Conservation (phyloP, 2,113 vertebrate species). For the Dryoscopus gambensis region DNA sequence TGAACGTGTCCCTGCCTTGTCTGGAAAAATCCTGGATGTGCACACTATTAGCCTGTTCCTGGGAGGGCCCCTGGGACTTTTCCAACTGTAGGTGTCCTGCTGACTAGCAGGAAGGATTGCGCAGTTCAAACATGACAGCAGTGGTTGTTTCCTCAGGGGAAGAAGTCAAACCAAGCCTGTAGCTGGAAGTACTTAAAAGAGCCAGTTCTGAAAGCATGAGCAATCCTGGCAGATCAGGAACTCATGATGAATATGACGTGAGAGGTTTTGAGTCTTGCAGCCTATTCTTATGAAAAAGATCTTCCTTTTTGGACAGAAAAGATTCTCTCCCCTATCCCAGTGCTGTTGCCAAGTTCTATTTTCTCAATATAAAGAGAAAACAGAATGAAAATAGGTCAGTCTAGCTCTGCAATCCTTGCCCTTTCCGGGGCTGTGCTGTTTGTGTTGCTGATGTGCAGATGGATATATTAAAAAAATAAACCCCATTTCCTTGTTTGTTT, state of each 20-base stretch:
- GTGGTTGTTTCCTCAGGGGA: background rate
- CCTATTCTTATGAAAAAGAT: background rate
- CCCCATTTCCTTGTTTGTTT: constrained; percentile 12
- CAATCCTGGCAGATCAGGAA: background rate
- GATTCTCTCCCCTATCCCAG: background rate
- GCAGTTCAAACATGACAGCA: background rate
- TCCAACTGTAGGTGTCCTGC: constrained; percentile 1
- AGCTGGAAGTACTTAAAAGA: constrained; percentile 36
- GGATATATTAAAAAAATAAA: background rate
- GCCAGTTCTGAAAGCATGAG: background rate
- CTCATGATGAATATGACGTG: background rate
- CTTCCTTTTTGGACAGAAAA: background rate
- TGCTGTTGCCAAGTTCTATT: background rate
- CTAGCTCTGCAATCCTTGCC: background rate
- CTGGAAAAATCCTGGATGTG: background rate
- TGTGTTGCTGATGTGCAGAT: background rate
- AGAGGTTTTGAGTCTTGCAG: background rate
- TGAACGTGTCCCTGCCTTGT: background rate
- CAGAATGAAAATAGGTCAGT: background rate
- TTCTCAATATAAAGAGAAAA: background rate
- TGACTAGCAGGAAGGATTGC: background rate
- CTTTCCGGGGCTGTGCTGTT: background rate
- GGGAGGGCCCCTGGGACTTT: background rate
- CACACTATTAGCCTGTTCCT: background rate
- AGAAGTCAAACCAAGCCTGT: background rate